Conservation (phyloP, 2,888 invertebrate species). For the Apodemia hepburni region DNA sequence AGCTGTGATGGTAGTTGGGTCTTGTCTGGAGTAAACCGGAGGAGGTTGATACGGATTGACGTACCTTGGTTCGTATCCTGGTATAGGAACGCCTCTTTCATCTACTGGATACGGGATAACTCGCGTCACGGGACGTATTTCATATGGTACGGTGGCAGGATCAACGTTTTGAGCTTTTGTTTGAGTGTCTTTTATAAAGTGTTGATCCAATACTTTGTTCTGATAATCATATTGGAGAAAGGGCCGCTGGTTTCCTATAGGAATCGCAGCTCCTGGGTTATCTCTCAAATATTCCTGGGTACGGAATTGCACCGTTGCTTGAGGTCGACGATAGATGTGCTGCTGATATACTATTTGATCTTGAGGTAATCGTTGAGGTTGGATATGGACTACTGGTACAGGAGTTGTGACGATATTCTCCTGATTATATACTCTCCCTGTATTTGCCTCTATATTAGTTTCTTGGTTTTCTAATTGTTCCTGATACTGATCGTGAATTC, state of each 20-base stretch:
- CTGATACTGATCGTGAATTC: slow-evolving; percentile 68
- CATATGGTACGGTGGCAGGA: slow-evolving; percentile 55
- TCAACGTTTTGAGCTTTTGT: slow-evolving; percentile 51
- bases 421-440: slow-evolving; percentile 71
- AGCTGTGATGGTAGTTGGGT: slow-evolving; percentile 81
- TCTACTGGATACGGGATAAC: slow-evolving; percentile 70
- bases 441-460: slow-evolving; percentile 73
- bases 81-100: slow-evolving; percentile 65
- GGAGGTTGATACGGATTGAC: slow-evolving; percentile 55
- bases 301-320: slow-evolving; percentile 59
- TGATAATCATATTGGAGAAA: slow-evolving; percentile 72
- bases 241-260: slow-evolving; percentile 75
- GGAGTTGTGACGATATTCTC: slow-evolving; percentile 74
- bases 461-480: slow-evolving; percentile 63
- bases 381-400: slow-evolving; percentile 77
- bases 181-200: slow-evolving; percentile 56
- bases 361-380: slow-evolving; percentile 56
- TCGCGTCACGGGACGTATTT: slow-evolving; percentile 59
- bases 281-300: slow-evolving; percentile 72
- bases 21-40: slow-evolving; percentile 54
- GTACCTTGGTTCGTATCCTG: slow-evolving; percentile 61
- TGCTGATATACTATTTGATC: slow-evolving; percentile 58
- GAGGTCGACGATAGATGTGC: slow-evolving; percentile 57
- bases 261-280: slow-evolving; percentile 68
- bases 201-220: slow-evolving; percentile 69